A percentile compares a stretch with the other conserved stretches of the same genome.
These are phyloP conservation scores for Furnarius figulus DNA, from an alignment of 2,113 vertebrate species.

Conservation along the genomic window DNA sequence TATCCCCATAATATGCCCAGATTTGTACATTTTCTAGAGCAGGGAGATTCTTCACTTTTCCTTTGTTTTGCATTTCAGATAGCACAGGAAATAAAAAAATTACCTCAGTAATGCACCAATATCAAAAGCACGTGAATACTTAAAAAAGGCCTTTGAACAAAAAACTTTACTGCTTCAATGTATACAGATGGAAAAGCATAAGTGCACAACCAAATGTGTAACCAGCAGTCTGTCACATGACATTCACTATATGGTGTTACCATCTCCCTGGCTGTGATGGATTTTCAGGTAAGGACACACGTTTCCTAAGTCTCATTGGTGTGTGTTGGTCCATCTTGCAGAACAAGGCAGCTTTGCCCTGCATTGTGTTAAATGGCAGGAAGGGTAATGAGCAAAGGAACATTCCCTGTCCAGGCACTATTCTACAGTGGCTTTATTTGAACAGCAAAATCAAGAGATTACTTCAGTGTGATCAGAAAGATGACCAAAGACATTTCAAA, in stretches of 20 bases:
- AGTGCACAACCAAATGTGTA: rapidly evolving
- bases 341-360: not conserved
- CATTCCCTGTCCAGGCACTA: not conserved
- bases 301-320: not conserved
- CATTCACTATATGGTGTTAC: not conserved
- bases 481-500: not conserved
- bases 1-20: not conserved
- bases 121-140: not conserved
- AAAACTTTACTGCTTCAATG: not conserved
- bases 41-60: not conserved
- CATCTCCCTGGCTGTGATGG: not conserved
- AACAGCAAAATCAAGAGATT: not conserved
- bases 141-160: not conserved
- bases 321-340: not conserved
- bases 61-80: not conserved
- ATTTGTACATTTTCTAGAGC: not conserved
- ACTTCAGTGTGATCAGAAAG: not conserved
- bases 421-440: not conserved
- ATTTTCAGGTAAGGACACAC: not conserved
- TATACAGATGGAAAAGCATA: not conserved
- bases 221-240: rapidly evolving
- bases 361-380: not conserved
- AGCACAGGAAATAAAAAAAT: not conserved
- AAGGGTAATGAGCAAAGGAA: rapidly evolving
- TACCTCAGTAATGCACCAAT: not conserved